Evolutionary conservation across 2,888 invertebrate species (phyloP).

Genomic region (Polyommatus iphigenia): DNA sequence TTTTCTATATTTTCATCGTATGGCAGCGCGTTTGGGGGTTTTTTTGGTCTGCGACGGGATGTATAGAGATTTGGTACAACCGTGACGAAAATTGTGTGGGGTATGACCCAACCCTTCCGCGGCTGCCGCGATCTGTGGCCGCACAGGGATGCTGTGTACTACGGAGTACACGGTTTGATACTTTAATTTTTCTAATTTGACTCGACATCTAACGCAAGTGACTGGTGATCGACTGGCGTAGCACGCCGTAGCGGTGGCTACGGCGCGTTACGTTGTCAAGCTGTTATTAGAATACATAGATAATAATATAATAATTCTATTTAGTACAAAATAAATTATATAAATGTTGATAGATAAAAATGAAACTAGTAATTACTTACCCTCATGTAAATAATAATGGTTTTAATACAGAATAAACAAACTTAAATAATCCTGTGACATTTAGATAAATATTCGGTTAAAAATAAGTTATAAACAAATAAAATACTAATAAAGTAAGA

Average conservation of each 20-base stretch:
- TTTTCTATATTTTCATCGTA: slow-evolving; percentile 37
- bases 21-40: neutral
- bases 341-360: no score
- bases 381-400: no score
- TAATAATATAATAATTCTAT: neutral
- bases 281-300: neutral
- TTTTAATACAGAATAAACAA: no score
- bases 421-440: no score
- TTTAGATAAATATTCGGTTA: no score
- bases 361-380: no score
- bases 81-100: slow-evolving; percentile 68
- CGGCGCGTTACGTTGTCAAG: neutral
- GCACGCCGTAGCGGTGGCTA: neutral
- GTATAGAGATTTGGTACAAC: slow-evolving; percentile 54
- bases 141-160: slow-evolving; percentile 53
- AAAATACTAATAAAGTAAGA: neutral
- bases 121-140: slow-evolving; percentile 63
- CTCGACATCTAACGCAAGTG: neutral
- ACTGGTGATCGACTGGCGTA: neutral
- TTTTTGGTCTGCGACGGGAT: slow-evolving; percentile 43
- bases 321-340: neutral
- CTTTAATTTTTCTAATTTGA: slow-evolving; percentile 38
- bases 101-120: slow-evolving; percentile 73
- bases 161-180: slow-evolving; percentile 46
- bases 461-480: neutral